Base-by-base conservation (phyloP, 2,888 invertebrate genomes). In the Epinotia ramella region DNA sequence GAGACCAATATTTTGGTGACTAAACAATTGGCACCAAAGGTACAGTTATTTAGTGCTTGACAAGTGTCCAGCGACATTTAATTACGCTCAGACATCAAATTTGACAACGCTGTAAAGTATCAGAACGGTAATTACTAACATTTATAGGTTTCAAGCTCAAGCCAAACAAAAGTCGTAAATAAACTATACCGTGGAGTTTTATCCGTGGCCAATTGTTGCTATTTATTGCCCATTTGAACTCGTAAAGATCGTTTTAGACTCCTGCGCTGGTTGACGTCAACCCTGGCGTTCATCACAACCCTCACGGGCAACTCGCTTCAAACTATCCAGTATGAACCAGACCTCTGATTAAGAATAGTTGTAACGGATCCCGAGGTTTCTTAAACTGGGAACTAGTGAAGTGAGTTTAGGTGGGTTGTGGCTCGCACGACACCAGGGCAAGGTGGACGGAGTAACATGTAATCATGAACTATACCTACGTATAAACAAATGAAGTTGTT, bases 211-310 rank as follows among this genome's bases (percentile, higher is more conserved):
- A 71, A 76, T 76, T 63, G 66, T 59, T 66, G 67, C 66, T 71
- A 76, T 76, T 76, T 72, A 76, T 76, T 72, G 62, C 71, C 76
- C 63, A 76, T 76, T 76, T 72, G 76, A 76, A 76, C 71, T 76
- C 72, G 76, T 72, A 76, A 76, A 76, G 76, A 72, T 72, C 76
- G 72, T 76, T 76, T 76, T 76, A 76, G 76, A 73, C 72, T 72
- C 67, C 75, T 16, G 70, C 67, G 76, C 59, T 68, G 28, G 53
- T 71, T 72, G 76, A 76, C 76, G 76, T 76, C 76, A 53, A 53
- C 53, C 16, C 53, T 5, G 53, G 53, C 53, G n/a, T 53, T 53
- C 53, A n/a, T 53, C 53, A 53, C 7, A 53, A 53, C n/a, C 16
- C 53, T n/a, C n/a, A 7, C 13, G 1, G n/a, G 6, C n/a, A 13